phyloP scores from a whole-genome alignment of 2,797 vertebrate species.

The Mico argentatus region DNA sequence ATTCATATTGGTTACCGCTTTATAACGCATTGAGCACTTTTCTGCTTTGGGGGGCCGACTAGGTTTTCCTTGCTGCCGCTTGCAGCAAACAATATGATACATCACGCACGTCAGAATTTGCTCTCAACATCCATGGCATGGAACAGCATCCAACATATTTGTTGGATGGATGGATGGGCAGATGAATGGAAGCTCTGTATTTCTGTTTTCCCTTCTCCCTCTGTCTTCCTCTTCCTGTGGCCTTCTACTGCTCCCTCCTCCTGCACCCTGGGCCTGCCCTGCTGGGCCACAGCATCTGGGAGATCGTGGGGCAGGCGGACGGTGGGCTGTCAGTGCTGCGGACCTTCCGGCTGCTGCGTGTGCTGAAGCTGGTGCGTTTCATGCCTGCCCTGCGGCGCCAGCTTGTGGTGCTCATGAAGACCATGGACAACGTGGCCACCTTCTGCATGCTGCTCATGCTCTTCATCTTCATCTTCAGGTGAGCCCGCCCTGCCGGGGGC shows the following conservation, averaged over 20 bases:
- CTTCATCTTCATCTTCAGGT: slow-evolving; percentile 98
- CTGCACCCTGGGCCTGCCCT: accelerated
- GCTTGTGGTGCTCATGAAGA: slow-evolving; percentile 98
- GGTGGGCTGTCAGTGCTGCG: slow-evolving; percentile 95
- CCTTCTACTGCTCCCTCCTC: not conserved
- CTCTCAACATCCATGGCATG: not conserved
- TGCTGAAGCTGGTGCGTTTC: slow-evolving; percentile 97
- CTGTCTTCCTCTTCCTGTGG: accelerated
- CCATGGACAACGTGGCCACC: slow-evolving; percentile 99
- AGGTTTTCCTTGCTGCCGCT: too few species aligned
- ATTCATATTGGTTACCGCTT: too few species aligned
- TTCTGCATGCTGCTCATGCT: slow-evolving; percentile 99
- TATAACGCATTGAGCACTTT: too few species aligned
- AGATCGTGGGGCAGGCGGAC: slow-evolving; percentile 95
- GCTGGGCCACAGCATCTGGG: slow-evolving; percentile 89
- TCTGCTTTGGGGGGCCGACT: too few species aligned
- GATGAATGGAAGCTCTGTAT: not conserved
- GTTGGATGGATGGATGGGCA: not conserved
- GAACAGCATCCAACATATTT: not conserved
- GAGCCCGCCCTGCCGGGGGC: not conserved
- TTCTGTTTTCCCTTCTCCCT: not conserved
- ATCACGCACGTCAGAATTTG: too few species aligned
- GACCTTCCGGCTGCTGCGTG: slow-evolving; percentile 95
- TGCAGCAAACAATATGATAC: too few species aligned
- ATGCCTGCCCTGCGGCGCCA: slow-evolving; percentile 97